phyloP scores from a whole-genome alignment of 2,113 vertebrate genomes.

The Dermatemys mawii region DNA sequence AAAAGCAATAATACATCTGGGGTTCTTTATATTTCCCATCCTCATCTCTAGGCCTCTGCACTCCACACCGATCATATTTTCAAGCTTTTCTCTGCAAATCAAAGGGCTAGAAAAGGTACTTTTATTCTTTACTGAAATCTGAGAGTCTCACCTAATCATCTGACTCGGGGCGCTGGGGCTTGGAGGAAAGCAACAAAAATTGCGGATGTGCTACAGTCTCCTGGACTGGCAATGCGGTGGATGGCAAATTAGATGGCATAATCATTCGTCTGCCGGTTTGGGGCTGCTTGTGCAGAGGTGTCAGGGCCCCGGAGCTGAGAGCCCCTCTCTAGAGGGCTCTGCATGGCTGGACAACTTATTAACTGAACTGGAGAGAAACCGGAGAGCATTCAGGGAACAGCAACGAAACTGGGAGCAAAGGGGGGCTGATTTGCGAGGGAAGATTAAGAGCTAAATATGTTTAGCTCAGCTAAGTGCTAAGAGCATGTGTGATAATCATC shows the following conservation, averaged over 20 bases:
- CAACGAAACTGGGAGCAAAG: neutral
- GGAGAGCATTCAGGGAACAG: slow-evolving; percentile 3
- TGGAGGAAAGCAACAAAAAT: neutral
- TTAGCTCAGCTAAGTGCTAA: slow-evolving; percentile 67
- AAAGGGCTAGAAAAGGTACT: neutral
- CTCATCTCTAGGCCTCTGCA: neutral
- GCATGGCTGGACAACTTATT: slow-evolving; percentile 62
- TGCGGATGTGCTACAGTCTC: neutral
- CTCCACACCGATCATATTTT: neutral
- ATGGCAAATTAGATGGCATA: neutral
- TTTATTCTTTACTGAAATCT: neutral
- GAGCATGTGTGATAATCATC: slow-evolving; percentile 41
- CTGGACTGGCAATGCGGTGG: neutral
- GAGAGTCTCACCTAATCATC: neutral
- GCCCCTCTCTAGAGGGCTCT: slow-evolving; percentile 33
- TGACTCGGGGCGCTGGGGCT: neutral
- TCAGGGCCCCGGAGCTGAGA: neutral
- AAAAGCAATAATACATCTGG: neutral
- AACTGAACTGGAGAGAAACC: slow-evolving; percentile 45
- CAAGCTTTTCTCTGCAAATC: neutral
- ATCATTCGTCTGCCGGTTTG: neutral
- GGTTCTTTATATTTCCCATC: neutral
- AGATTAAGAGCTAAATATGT: slow-evolving; percentile 52
- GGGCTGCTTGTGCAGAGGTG: neutral
- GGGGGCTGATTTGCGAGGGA: slow-evolving; percentile 26